These are phyloP conservation scores for Deilephila elpenor DNA, from an alignment of 2,888 invertebrate species.

Conservation along the genomic window DNA sequence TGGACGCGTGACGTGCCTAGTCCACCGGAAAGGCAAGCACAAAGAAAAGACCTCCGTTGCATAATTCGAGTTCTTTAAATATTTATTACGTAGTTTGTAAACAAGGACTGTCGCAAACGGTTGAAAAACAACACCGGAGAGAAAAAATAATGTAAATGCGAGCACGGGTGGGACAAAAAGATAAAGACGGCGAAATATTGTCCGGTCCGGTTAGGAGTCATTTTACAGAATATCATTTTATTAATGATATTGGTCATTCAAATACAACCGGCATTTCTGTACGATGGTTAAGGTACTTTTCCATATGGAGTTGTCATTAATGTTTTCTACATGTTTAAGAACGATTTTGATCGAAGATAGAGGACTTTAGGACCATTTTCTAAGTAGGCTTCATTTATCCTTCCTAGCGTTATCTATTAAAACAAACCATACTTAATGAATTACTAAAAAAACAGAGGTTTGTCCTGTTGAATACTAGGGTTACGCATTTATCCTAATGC, in stretches of 20 bases:
- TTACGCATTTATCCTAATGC: too few species aligned
- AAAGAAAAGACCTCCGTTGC: conserved; percentile 9
- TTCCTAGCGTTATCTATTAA: too few species aligned
- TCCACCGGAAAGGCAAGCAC: conserved; percentile 48
- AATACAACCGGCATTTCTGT: too few species aligned
- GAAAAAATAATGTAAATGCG: conserved; percentile 16
- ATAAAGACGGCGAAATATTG: conserved; percentile 10
- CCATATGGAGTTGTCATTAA: too few species aligned
- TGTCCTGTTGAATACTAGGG: too few species aligned
- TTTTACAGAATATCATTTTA: background rate
- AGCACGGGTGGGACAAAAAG: background rate
- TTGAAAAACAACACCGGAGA: conserved; percentile 5
- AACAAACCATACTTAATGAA: too few species aligned
- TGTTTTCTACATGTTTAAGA: too few species aligned
- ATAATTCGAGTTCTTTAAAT: conserved; percentile 26
- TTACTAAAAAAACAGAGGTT: too few species aligned
- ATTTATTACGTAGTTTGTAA: conserved; percentile 17
- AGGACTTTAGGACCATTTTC: too few species aligned
- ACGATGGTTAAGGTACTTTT: too few species aligned
- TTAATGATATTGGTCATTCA: background rate
- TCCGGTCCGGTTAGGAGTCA: background rate
- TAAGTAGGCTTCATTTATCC: too few species aligned
- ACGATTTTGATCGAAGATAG: too few species aligned
- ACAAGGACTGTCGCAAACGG: background rate
- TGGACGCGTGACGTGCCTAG: conserved; percentile 40